Evolutionary conservation across 2,888 invertebrate species (phyloP), one percentile per base, ranked within the genome.

Genomic region (Drosophila incognita): DNA sequence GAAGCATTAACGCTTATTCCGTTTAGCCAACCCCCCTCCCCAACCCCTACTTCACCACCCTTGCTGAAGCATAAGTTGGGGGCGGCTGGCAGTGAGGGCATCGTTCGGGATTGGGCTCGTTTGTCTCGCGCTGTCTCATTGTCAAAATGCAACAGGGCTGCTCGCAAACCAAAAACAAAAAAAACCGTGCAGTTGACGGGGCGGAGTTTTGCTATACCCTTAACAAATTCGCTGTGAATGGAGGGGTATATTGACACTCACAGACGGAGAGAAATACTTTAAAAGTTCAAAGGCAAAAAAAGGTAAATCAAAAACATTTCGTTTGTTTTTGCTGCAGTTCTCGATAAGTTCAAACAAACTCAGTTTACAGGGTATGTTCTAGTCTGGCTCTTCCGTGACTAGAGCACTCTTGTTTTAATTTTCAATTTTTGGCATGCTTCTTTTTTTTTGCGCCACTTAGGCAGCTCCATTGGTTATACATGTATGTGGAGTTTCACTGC

Each of bases 1-100:
- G 90, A 91, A 92, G 92, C 92, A 93, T 93, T 93, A 93, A 92
- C 92, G 92, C 92, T 91, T 89, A 90, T 87, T 85, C 83, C 90
- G 87, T 88, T 87, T 90, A 87, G 90, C 80, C 81, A 57, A 83
- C 56, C 35, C 52, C n/a, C 33, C 4, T 7, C 4, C 27, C 10
- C 15, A 18, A 2, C 15, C 61, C 42, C 48, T 18, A 7, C 38
- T 6, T 15, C 53, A 1, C 0, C 8, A 11, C 35, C 18, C 11
- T 11, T 49, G 18, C 42, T 38, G 42, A 29, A 48, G 33, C 6
- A 24, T 15, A n/a, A 21, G 18, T 33, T 51, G 49, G 38, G 58
- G 59, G 53, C 51, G 31, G 31, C n/a, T 53, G 59, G 57, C 8
- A 24, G 56, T 31, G 76, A 56, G 72, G 70, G 52, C 69, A 61